phyloP scores from a whole-genome alignment of 2,888 invertebrate genomes.

The Autographa pulchrina region DNA sequence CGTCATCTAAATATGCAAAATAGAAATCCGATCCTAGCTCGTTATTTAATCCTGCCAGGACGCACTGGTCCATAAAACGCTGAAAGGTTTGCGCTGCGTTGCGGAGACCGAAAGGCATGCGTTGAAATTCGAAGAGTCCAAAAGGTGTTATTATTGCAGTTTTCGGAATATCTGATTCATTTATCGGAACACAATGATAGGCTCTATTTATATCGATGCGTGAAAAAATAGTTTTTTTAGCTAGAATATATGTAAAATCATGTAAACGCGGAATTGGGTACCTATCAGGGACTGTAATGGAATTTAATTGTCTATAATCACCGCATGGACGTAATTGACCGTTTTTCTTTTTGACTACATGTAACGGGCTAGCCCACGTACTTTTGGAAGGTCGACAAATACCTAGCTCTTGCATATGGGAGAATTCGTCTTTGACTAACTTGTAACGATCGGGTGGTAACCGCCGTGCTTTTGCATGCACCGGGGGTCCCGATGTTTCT shows the following conservation, averaged over 20 bases:
- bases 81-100: not conserved
- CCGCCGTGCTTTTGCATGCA: conserved; percentile 63
- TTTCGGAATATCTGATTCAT: not conserved
- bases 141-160: conserved; percentile 9
- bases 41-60: not conserved
- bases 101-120: not conserved
- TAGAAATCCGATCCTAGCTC: not conserved
- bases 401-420: conserved; percentile 66
- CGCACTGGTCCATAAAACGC: not conserved
- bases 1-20: not conserved
- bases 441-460: conserved; percentile 65
- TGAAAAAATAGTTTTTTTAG: conserved; percentile 5
- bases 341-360: conserved; percentile 49
- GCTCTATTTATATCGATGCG: conserved; percentile 13
- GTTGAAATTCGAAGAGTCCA: not conserved
- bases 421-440: conserved; percentile 56
- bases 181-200: conserved; percentile 7
- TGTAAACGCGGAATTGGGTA: conserved; percentile 14
- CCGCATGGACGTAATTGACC: conserved; percentile 65
- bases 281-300: conserved; percentile 64
- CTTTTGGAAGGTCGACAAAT: conserved; percentile 75
- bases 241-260: conserved; percentile 18
- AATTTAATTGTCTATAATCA: conserved; percentile 72
- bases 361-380: conserved; percentile 69
- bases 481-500: conserved; percentile 67